Evolutionary conservation across 2,888 invertebrate species (phyloP), one percentile per base, ranked within the genome.

Genomic region (Nomada hirtipes): DNA sequence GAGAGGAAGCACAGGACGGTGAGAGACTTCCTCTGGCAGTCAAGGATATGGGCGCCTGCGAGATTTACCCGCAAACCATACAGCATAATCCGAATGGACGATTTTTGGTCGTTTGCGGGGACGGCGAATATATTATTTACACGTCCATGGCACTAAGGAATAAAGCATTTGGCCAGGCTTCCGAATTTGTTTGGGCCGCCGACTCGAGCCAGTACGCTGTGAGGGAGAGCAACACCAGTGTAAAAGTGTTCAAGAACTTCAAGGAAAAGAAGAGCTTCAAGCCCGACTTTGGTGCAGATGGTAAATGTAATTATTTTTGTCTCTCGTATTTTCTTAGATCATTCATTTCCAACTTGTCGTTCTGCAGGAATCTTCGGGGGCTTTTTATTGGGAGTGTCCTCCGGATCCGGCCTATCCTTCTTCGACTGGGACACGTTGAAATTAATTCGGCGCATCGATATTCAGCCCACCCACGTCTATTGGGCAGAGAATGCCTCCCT

Each of bases 51-150:
- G 99, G 99, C 1, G 98, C 98, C 9, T 99, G 99, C 93, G 99
- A 99, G 94, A 99, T 99, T 84, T 99, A 99, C 94, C 99, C 99
- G 0, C 99, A 99, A 93, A 99, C 98, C 0, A 98, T 99, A 84
- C 97, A 98, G 44, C 99, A 99, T 94, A 99, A 99, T 94, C 99
- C 99, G 0, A 99, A 99, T 94, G 99, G 99, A 20, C 96, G 98
- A 44, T 96, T 96, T 86, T 95, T 98, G 4, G 99, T 99, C 0
- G 99, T 99, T 2, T 99, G 99, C 92, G 99, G 99, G 1, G 99
- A 99, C 94, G 99, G 99, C 18, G 99, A 99, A 94, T 99, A 99
- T 94, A 99, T 99, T 67, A 99, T 99, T 90, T 99, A 99, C 95
- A 99, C 99, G 0, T 98, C 99, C 0, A 99, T 99, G 99, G 99